Evolutionary conservation across 1,140 invertebrate genomes (phyloP), one percentile per base, ranked within the genome.

Genomic region (Macrostomum lignano): DNA sequence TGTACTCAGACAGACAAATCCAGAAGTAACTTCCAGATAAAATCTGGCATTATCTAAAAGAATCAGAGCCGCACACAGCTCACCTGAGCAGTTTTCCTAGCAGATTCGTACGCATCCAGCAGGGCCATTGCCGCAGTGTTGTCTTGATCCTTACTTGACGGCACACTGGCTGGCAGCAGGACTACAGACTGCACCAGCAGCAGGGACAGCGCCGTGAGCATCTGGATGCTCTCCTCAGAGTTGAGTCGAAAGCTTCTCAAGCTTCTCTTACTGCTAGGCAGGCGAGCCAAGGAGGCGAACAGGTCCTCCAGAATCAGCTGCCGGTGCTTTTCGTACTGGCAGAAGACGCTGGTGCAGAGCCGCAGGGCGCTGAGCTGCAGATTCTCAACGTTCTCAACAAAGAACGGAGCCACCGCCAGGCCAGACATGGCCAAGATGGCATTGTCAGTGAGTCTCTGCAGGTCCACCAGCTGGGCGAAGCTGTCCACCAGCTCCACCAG

Each of bases 311-410:
- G 58, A 30, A 96, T 65, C 31, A 88, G 64, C 46, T 79, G 68
- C 31, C 88, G 66, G 53, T 93, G 82, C 50, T 82, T 82, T 43
- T 88, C 81, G 54, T 94, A 94, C 45, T 73, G 67, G 5, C 78
- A 74, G 59, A 94, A 96, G 48, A 96, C 75, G 41, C 72, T 76
- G 24, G 84, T 91, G 9, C 93, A 78, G 19, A 94, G 65, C 55
- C 84, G 81, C 37, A 96, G 64, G n/a, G 84, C 72, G 41, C 76
- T 73, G 34, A 96, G 63, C 52, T 98, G 91, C 20, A 98, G 58
- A 53, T 93, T 86, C 48, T 76, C 79, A 36, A 96, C 73, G 47
- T 82, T 84, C 60, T 96, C 86, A 3, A 94, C 82, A 61, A 98
- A 98, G 58, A 98, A 96, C 0, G 86, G 79, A 23, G 79, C 74